Conservation (phyloP, 2,113 vertebrate species). For the Columbina picui region DNA sequence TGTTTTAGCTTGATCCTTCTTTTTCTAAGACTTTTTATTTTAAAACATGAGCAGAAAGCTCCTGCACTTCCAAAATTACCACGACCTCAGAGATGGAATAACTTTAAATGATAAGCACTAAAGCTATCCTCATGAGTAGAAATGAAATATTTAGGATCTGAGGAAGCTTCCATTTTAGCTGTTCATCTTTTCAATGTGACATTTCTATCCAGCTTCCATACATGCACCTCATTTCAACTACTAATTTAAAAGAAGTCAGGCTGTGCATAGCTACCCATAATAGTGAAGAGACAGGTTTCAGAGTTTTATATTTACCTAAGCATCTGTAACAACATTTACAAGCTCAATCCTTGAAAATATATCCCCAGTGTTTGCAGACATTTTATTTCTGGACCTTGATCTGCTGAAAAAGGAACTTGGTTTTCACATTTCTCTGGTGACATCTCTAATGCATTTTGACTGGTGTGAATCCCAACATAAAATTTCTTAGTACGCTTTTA, state of each 20-base stretch:
- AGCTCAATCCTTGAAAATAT: not conserved
- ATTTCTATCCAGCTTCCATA: not conserved
- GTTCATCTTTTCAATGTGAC: not conserved
- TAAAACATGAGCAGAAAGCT: not conserved
- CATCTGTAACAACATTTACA: not conserved
- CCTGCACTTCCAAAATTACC: not conserved
- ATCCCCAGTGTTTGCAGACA: not conserved
- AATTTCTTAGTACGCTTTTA: not conserved
- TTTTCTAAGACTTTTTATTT: not conserved
- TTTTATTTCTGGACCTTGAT: slow-evolving; percentile 31
- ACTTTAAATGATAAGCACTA: slow-evolving; percentile 28
- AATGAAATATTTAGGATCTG: slow-evolving; percentile 47
- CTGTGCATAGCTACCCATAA: not conserved
- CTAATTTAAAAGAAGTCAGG: not conserved
- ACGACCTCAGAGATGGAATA: not conserved
- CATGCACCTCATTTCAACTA: not conserved
- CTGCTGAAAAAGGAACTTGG: not conserved
- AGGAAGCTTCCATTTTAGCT: slow-evolving; percentile 35
- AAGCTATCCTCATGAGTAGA: slow-evolving; percentile 27
- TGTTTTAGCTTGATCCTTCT: not conserved
- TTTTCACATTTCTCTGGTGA: slow-evolving; percentile 15
- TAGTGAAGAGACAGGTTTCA: not conserved
- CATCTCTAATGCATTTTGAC: not conserved
- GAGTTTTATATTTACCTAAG: slow-evolving; percentile 29
- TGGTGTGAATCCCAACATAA: not conserved